Evolutionary conservation across 2,888 invertebrate species (phyloP).

Genomic region (Hololepta plana): DNA sequence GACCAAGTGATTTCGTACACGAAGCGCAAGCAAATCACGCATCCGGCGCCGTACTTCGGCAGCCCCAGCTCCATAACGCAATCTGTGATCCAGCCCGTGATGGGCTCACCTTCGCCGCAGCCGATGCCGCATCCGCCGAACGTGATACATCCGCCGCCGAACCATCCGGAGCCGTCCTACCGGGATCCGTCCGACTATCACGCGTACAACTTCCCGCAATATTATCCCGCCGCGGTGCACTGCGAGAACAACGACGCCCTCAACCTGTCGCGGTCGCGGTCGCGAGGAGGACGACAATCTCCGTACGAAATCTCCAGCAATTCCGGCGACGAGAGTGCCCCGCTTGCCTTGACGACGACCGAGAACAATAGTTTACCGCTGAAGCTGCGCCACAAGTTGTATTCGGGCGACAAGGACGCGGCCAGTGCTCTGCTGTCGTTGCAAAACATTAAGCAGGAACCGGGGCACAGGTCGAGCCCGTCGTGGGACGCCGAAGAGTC

Average conservation of each 20-base stretch:
- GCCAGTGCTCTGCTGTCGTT: conserved; percentile 63
- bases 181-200: conserved; percentile 30
- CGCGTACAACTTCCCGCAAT: conserved; percentile 6
- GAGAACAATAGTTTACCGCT: conserved; percentile 71
- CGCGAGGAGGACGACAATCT: conserved; percentile 33
- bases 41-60: conserved; percentile 33
- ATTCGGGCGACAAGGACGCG: conserved; percentile 70
- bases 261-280: conserved; percentile 41
- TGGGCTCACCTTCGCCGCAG: conserved; percentile 30
- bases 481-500: conserved; percentile 82
- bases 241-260: conserved; percentile 42
- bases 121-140: conserved; percentile 31
- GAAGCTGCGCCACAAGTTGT: conserved; percentile 81
- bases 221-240: conserved; percentile 9
- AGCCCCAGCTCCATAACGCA: conserved; percentile 38
- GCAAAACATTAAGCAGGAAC: conserved; percentile 76
- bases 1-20: conserved; percentile 73
- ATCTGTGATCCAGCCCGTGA: conserved; percentile 37
- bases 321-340: conserved; percentile 39
- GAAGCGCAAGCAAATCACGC: conserved; percentile 45
- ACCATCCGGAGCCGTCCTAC: conserved; percentile 16
- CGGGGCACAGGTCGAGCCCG: conserved; percentile 52
- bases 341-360: conserved; percentile 22
- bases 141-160: conserved; percentile 27
- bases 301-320: conserved; percentile 71